A percentile compares a stretch with the other conserved stretches of the same genome.
These are phyloP conservation scores for Lagocephalus sceleratus DNA, from an alignment of 2,797 vertebrate genomes.

Conservation along the genomic window DNA sequence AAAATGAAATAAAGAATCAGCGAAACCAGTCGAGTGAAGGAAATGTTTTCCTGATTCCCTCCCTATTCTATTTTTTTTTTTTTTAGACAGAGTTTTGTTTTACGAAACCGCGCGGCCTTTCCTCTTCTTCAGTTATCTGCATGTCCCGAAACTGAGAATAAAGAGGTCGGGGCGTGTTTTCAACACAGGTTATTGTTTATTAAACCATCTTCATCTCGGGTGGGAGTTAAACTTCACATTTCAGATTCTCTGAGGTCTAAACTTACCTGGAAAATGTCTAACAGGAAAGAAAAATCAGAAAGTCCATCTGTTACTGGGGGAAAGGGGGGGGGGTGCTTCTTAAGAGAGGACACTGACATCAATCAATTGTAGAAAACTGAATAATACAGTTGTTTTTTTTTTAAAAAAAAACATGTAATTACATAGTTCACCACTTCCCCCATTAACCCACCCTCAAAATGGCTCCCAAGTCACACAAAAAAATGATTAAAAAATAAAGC, in stretches of 20 bases:
- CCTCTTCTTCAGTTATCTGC: too few relatives aligned
- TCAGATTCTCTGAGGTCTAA: slow-evolving; percentile 43
- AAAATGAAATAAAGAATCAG: too few relatives aligned
- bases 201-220: slow-evolving; percentile 49
- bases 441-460: slow-evolving; percentile 16
- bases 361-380: slow-evolving; percentile 62
- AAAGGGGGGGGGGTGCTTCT: slow-evolving; percentile 58
- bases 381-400: slow-evolving; percentile 49
- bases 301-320: slow-evolving; percentile 41
- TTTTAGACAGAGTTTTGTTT: too few relatives aligned
- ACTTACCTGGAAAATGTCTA: slow-evolving; percentile 28
- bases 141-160: too few relatives aligned
- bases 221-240: slow-evolving; percentile 49
- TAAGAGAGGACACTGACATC: slow-evolving; percentile 68
- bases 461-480: slow-evolving; percentile 45
- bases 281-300: slow-evolving; percentile 39
- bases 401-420: slow-evolving; percentile 56
- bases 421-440: slow-evolving; percentile 29
- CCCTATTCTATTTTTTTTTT: too few relatives aligned
- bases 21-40: too few relatives aligned
- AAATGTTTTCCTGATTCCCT: too few relatives aligned
- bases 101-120: too few relatives aligned
- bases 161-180: not conserved
- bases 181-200: slow-evolving; percentile 39
- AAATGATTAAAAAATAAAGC: slow-evolving; percentile 44